These are phyloP conservation scores for Brachionus manjavacas DNA, from an alignment of 1,140 invertebrate species.

Conservation along the genomic window DNA sequence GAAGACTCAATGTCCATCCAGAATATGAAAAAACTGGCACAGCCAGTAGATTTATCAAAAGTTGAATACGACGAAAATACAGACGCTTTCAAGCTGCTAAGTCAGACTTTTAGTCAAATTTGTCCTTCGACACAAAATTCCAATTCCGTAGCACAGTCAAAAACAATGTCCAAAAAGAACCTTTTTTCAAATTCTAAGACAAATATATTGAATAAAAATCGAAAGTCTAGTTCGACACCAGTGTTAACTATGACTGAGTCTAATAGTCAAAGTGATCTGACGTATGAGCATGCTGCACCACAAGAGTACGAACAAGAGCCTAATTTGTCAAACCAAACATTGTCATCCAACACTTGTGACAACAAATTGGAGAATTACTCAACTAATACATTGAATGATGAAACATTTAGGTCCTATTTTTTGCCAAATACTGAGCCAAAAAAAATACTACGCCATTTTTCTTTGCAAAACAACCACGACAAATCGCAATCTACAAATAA, in stretches of 20 bases:
- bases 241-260: constrained; percentile 26
- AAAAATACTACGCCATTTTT: constrained; percentile 21
- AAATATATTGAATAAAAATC: constrained; percentile 28
- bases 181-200: neutral
- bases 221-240: constrained; percentile 23
- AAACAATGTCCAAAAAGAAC: neutral
- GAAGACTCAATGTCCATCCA: neutral
- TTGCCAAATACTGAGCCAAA: neutral
- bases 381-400: neutral
- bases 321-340: neutral
- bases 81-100: neutral
- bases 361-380: neutral
- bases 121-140: neutral
- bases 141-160: neutral
- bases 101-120: neutral
- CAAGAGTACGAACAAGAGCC: neutral
- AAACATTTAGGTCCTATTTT: constrained; percentile 15
- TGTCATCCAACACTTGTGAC: constrained; percentile 15
- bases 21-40: neutral
- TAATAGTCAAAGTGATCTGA: neutral
- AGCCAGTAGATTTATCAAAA: constrained; percentile 11
- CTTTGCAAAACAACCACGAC: constrained; percentile 32
- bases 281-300: neutral
- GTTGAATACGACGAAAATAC: constrained; percentile 11
- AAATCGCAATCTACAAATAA: constrained; percentile 41